Percentiles rank a stretch among this genome's conserved stretches.
phyloP scores from a whole-genome alignment of 2,797 vertebrate genomes.

The Jordanella pulchra region DNA sequence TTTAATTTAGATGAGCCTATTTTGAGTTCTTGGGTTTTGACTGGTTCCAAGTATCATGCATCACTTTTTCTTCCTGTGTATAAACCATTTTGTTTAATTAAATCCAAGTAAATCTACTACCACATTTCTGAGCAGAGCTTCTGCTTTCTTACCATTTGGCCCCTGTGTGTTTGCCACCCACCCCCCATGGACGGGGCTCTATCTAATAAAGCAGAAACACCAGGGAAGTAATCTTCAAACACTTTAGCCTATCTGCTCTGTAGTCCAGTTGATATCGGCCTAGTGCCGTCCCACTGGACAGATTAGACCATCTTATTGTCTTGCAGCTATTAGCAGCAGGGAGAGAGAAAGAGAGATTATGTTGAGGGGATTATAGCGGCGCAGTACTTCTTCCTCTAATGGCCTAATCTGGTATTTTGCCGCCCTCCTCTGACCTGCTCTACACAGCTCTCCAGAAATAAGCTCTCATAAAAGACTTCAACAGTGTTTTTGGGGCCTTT shows the following conservation, averaged over 20 bases:
- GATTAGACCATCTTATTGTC: slow-evolving; percentile 75
- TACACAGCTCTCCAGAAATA: slow-evolving; percentile 65
- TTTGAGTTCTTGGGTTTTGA: slow-evolving; percentile 32
- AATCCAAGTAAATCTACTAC: slow-evolving; percentile 37
- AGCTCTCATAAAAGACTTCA: slow-evolving; percentile 54
- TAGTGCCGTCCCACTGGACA: slow-evolving; percentile 50
- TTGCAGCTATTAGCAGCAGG: slow-evolving; percentile 68
- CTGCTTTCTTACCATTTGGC: slow-evolving; percentile 17
- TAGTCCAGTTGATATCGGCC: slow-evolving; percentile 50
- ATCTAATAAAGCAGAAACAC: slow-evolving; percentile 73
- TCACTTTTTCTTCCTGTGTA: slow-evolving; percentile 38
- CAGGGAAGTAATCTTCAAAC: slow-evolving; percentile 72
- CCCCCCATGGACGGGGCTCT: slow-evolving; percentile 37
- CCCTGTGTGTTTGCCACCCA: slow-evolving; percentile 14
- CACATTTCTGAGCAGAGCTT: not conserved
- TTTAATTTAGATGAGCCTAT: slow-evolving; percentile 14
- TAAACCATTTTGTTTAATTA: slow-evolving; percentile 32
- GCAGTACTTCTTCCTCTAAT: slow-evolving; percentile 68
- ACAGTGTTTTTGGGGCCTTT: slow-evolving; percentile 34
- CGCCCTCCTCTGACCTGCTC: slow-evolving; percentile 69
- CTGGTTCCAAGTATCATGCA: slow-evolving; percentile 52
- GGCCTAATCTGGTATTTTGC: slow-evolving; percentile 71
- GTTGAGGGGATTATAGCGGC: slow-evolving; percentile 69
- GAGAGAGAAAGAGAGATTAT: slow-evolving; percentile 66
- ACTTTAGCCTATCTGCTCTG: slow-evolving; percentile 53